Conservation (phyloP, 2,113 vertebrate species). For the Montifringilla adamsi region DNA sequence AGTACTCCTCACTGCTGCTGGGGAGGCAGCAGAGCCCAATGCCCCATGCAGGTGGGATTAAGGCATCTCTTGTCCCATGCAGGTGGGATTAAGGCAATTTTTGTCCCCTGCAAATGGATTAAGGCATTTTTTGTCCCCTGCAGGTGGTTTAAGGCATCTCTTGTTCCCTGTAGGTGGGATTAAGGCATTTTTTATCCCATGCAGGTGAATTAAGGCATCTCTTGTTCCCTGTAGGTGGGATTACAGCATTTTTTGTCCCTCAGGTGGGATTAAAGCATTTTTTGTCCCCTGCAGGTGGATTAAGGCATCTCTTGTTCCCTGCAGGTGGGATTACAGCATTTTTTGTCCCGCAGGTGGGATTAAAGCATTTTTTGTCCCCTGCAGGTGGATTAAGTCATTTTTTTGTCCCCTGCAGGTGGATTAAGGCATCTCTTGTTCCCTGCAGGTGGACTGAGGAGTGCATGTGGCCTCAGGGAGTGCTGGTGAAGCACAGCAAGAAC, state of each 20-base stretch:
- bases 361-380: neutral
- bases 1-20: accelerated
- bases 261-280: too few species aligned
- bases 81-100: conserved; percentile 74
- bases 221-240: neutral
- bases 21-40: neutral
- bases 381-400: conserved; percentile 72
- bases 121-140: too few species aligned
- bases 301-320: neutral
- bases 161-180: neutral
- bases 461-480: conserved; percentile 96
- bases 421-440: neutral
- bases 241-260: too few species aligned
- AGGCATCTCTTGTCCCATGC: neutral
- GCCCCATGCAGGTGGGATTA: accelerated
- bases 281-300: too few species aligned
- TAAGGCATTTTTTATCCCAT: too few species aligned
- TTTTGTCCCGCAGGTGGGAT: neutral
- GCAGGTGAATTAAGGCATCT: neutral
- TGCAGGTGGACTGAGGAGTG: conserved; percentile 96
- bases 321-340: conserved; percentile 76
- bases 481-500: conserved; percentile 97
- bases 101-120: too few species aligned
- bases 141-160: neutral
- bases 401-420: too few species aligned